Conservation (phyloP, 2,888 invertebrate species). For the Hydrotaea cyrtoneurina region DNA sequence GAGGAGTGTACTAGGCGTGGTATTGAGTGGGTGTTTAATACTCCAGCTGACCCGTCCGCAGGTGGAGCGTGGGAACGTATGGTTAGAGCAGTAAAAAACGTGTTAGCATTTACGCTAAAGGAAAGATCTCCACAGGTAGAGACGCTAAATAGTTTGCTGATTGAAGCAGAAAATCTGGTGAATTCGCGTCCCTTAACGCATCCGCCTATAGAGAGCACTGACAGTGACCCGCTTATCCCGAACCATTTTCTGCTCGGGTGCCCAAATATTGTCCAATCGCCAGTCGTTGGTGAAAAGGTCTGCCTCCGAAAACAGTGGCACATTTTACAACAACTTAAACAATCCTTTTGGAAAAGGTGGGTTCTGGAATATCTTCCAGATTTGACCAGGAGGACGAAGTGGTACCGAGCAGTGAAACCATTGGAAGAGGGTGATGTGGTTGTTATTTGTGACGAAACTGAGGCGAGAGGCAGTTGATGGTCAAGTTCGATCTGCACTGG, state of each 20-base stretch:
- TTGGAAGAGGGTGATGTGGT: conserved; percentile 53
- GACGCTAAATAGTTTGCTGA: conserved; percentile 56
- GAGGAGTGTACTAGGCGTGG: too few species aligned
- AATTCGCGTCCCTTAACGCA: conserved; percentile 63
- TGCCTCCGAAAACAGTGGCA: conserved; percentile 63
- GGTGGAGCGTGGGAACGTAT: conserved; percentile 59
- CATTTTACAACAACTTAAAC: conserved; percentile 61
- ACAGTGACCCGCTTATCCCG: conserved; percentile 61
- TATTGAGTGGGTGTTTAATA: too few species aligned
- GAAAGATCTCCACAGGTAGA: conserved; percentile 55
- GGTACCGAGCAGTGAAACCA: neutral
- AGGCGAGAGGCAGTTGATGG: conserved; percentile 64
- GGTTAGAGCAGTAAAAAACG: conserved; percentile 57
- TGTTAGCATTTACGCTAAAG: conserved; percentile 59
- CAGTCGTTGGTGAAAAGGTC: conserved; percentile 30
- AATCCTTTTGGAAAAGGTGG: conserved; percentile 49
- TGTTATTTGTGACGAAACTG: conserved; percentile 64
- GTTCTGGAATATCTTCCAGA: conserved; percentile 33
- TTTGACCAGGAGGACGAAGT: neutral
- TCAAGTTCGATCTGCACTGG: conserved; percentile 67
- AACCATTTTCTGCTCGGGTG: conserved; percentile 60
- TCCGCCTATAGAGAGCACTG: conserved; percentile 48
- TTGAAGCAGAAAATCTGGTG: conserved; percentile 60
- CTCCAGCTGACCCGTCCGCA: conserved; percentile 59
- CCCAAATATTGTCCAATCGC: conserved; percentile 61